Evolutionary conservation across 2,888 invertebrate genomes (phyloP), one percentile per base, ranked within the genome.

Genomic region (Pristionchus exspectatus): DNA sequence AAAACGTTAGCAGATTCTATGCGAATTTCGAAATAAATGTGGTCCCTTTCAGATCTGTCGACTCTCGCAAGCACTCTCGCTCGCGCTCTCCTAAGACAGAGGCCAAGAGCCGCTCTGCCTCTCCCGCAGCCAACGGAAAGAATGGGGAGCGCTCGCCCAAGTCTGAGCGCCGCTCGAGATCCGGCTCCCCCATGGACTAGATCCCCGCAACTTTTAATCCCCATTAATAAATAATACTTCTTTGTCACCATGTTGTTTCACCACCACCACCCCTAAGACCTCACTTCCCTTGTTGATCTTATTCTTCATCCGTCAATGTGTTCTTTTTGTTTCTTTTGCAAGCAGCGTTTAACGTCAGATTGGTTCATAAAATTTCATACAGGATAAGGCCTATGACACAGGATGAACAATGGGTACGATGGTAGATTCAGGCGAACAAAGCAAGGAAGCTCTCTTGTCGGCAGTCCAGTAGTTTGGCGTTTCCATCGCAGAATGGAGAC

Each of bases 61-160:
- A 54, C 27, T 87, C 87, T 50, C 87, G 72, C 50, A 87, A 87
- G 87, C 18, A 14, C 38, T 86, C 86, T 21, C 86, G 86, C 33
- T 86, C 86, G 38, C 86, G 38, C 30, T 86, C 86, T 63, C 85
- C 56, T 12, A 86, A 86, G 66, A 16, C 63, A 0, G 86, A 86
- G 21, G 9, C 12, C 21, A 54, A 56, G 54, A 84, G 84, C 18
- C 56, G 63, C 24, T 85, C 85, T 63, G 54, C 33, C 18, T 84
- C 84, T 84, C 85, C 85, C 27, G 16, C 83, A 27, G 59, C 63
- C 14, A 85, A 85, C 27, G 85, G 85, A 85, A 30, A 85, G 10
- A 50, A 50, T 50, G 44, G 44, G 44, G 44, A 50, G 21, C 59
- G 3, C 33, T 50, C 50, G 33, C 54, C 83, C 50, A 38, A 44